phyloP scores from a whole-genome alignment of 2,797 vertebrate genomes.

The Menidia menidia region DNA sequence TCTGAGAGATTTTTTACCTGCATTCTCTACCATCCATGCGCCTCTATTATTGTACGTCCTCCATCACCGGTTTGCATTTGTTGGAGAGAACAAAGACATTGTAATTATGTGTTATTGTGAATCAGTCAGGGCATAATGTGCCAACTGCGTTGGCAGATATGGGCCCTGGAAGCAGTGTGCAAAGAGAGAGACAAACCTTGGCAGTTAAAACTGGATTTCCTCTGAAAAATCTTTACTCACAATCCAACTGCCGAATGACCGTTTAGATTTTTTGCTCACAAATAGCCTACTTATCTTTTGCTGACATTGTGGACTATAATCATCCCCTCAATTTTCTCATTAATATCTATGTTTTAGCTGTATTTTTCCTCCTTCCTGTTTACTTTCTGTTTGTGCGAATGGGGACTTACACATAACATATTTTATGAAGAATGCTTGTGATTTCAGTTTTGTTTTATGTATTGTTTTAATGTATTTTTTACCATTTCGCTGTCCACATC shows the following conservation, averaged over 20 bases:
- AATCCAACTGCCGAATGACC: constrained; percentile 4
- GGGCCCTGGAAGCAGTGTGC: constrained; percentile 6
- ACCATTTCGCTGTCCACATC: too few species aligned
- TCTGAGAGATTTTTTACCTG: constrained; percentile 4
- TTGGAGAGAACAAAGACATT: constrained; percentile 20
- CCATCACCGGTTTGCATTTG: constrained; percentile 18
- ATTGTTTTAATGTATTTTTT: too few species aligned
- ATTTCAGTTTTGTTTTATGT: too few species aligned
- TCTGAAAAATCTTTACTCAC: constrained; percentile 3
- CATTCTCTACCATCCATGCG: constrained; percentile 27
- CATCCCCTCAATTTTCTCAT: not conserved
- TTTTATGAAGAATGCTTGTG: not conserved
- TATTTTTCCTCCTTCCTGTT: not conserved
- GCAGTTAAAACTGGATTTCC: not conserved
- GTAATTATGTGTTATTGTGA: constrained; percentile 60
- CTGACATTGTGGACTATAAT: not conserved
- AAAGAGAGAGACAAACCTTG: constrained; percentile 12
- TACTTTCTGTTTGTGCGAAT: not conserved
- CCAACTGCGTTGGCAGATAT: constrained; percentile 24
- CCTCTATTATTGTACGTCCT: constrained; percentile 25
- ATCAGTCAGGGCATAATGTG: constrained; percentile 35
- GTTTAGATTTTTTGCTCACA: not conserved
- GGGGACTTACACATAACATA: too few species aligned
- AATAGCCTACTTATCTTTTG: not conserved
- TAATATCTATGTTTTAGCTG: not conserved